Percentiles rank a stretch among this genome's conserved stretches.
Conservation (phyloP, 2,888 invertebrate species). For the Myopa testacea region DNA sequence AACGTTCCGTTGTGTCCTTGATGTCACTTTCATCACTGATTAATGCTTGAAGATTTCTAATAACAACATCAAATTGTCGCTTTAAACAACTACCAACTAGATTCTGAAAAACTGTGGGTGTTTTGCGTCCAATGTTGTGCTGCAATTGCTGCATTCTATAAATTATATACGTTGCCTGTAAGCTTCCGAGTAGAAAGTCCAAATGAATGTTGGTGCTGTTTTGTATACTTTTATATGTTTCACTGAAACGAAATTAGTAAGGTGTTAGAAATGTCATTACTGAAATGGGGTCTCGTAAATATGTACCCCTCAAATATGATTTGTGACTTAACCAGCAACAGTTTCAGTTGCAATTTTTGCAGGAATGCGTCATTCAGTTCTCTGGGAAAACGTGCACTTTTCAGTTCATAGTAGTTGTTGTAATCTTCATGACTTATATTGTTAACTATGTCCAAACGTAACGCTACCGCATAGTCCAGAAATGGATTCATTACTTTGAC, state of each 20-base stretch:
- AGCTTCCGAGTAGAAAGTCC: conserved; percentile 48
- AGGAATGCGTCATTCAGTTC: conserved; percentile 51
- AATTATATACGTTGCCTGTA: conserved; percentile 54
- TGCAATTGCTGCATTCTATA: conserved; percentile 53
- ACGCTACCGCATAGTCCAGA: conserved; percentile 55
- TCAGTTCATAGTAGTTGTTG: conserved; percentile 44
- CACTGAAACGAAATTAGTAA: conserved; percentile 20
- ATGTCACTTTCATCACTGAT: conserved; percentile 44
- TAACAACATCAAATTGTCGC: conserved; percentile 41
- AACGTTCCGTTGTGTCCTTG: conserved; percentile 40
- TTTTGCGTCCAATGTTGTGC: not conserved
- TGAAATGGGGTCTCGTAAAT: not conserved
- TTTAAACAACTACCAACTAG: conserved; percentile 51
- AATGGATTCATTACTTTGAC: conserved; percentile 41
- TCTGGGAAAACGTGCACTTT: conserved; percentile 37
- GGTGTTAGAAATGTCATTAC: not conserved
- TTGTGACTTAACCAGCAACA: conserved; percentile 47
- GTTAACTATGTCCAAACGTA: conserved; percentile 57
- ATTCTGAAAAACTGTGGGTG: conserved; percentile 54
- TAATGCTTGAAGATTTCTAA: conserved; percentile 29
- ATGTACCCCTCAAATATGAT: conserved; percentile 49
- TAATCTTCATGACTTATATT: conserved; percentile 47
- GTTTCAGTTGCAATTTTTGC: conserved; percentile 58
- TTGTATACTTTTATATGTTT: conserved; percentile 35
- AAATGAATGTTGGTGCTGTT: conserved; percentile 33